phyloP scores from a whole-genome alignment of 2,797 vertebrate species.

The Typhlichthys subterraneus region DNA sequence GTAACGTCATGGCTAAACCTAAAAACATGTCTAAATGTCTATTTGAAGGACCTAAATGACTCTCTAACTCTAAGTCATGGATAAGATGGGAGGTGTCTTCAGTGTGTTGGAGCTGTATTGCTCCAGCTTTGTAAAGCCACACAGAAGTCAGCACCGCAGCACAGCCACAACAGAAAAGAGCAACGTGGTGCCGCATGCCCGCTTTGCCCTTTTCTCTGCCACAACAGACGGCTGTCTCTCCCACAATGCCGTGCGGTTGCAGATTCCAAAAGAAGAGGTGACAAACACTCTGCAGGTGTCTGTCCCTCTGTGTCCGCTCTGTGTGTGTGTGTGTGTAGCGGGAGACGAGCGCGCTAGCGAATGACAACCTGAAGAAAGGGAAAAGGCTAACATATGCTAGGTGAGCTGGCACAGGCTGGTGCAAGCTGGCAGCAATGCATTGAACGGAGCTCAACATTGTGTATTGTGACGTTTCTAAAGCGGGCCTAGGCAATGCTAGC shows the following conservation, averaged over 20 bases:
- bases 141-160: conserved; percentile 31
- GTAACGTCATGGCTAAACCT: no score
- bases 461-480: conserved; percentile 30
- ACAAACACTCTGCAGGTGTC: conserved; percentile 80
- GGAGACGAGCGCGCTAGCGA: conserved; percentile 44
- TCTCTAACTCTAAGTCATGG: no score
- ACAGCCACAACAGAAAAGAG: conserved; percentile 57
- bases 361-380: conserved; percentile 74
- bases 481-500: no score
- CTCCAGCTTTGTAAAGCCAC: conserved; percentile 16
- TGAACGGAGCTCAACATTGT: conserved; percentile 33
- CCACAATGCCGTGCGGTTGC: conserved; percentile 69
- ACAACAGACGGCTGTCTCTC: conserved; percentile 73
- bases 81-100: no score
- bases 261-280: conserved; percentile 76
- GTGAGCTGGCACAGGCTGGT: conserved; percentile 59
- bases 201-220: conserved; percentile 58
- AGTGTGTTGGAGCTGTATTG: conserved; percentile 1
- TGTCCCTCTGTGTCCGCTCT: conserved; percentile 58
- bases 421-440: conserved; percentile 51
- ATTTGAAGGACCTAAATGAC: no score
- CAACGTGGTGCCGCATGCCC: conserved; percentile 56
- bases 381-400: conserved; percentile 60
- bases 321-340: conserved; percentile 22
- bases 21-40: not conserved